Evolutionary conservation across 2,888 invertebrate genomes (phyloP), one percentile per base, ranked within the genome.

Genomic region (Shargacucullia verbasci): DNA sequence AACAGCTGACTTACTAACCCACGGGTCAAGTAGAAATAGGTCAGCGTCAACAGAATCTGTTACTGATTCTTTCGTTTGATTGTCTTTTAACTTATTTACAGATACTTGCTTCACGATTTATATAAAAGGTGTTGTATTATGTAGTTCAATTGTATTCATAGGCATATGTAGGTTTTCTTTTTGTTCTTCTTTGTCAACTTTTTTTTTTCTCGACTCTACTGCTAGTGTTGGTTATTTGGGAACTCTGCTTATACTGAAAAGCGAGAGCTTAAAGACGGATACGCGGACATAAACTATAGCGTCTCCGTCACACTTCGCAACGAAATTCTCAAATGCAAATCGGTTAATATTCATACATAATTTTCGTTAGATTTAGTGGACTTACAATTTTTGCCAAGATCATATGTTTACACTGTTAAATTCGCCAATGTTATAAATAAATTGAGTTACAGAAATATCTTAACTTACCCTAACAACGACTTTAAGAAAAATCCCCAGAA

Each of bases 401-500:
- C 4, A 20, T 20, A 20, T 3, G 2, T 20, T 20, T 3, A 20
- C 8, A 4, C 13, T 27, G 11, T 25, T 6, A 37, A 10, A 25
- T 45, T 44, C 8, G 27, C 29, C 37, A 44, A 14, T 35, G 7
- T 20, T 37, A 27, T 31, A 44, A 45, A 35, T 45, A 37, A 33
- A 56, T 3, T 29, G 2, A 29, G 29, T 6, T 29, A 29, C 29
- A 8, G 7, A 29, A 29, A 29, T 29, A 29, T 29, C 29, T 29
- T 4, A 34, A 3, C 92, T 88, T 86, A 94, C 94, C 92, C 82
- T 93, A 76, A 94, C 78, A 46, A 94, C 94, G 61, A 94, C 89
- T 89, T 94, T 94, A 60, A 94, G 86, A 80, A 94, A 94, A 68
- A 94, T 88, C 61, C 94, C 94, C 85, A 94, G 79, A 13, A 94